Base-by-base conservation (phyloP, 2,797 vertebrate species). In the Catostomus latipinnis region DNA sequence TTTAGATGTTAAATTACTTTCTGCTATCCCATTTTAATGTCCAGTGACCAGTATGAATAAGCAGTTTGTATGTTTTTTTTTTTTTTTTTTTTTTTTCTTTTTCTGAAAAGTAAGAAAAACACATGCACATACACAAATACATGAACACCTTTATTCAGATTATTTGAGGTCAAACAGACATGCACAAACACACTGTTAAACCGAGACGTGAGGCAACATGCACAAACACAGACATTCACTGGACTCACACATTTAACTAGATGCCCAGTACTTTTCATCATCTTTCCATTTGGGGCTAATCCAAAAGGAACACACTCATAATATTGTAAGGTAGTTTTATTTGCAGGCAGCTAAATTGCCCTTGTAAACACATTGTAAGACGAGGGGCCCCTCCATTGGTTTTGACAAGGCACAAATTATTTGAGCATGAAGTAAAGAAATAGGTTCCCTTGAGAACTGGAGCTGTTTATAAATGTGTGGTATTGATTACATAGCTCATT, bases 401-500 rank as follows among this genome's bases (percentile, higher is more conserved):
- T 86, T 87, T 88, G 90, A 87, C 71, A 70, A 85, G 78, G 82
- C 85, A 86, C 82, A 81, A 88, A 93, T 93, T 92, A 85, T 92
- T 92, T 90, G 87, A 89, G 90, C 85, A 90, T 85, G 89, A 92
- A 90, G 84, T 89, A 91, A 93, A 89, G 90, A 91, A 91, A 86
- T 87, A 87, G 83, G 78, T 92, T 94, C 93, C 91, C 91, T 14
- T 70, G 91, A 95, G 93, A 95, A 89, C 81, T 89, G 81, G 87
- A 86, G 92, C 92, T 95, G 95, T 96, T 96, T 97, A 95, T 94
- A 95, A 94, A 96, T 91, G 93, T 94, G 87, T 88, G 86, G 89
- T 95, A 95, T 97, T 96, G 96, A 96, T 98, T 96, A 95, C 94
- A 95, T 95, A 95, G 93, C 93, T 96, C 96, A 96, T 97, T 98